Evolutionary conservation across 2,888 invertebrate genomes (phyloP), one percentile per base, ranked within the genome.

Genomic region (Napeogenes sylphis): DNA sequence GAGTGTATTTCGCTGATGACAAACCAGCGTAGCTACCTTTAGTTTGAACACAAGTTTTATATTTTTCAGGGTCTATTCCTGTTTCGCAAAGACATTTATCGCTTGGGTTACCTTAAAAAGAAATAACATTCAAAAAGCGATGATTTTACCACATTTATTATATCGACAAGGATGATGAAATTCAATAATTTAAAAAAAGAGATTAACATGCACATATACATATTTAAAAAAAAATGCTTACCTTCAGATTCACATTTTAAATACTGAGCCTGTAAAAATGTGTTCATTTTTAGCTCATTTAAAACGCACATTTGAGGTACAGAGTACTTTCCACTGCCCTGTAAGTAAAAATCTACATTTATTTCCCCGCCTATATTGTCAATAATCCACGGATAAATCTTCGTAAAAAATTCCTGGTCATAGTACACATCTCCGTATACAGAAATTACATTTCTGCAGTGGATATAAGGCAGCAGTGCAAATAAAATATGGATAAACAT

Each of bases 291-390:
- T 63, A 83, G 35, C 3, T 78, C 73, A 0, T 66, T 55, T 51
- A 83, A 60, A 0, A 73, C 82, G 61, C 83, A 83, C 79, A 81
- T 80, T n/a, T 82, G 83, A 0, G 82, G 80, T 0, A 83, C 76
- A 0, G 79, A 72, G 53, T 83, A 82, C 54, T 75, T 73, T 0
- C 83, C 83, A 14, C 81, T 83, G 0, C 83, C 83, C 45, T 77
- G 60, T 54, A 82, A 64, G 13, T 73, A 73, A 62, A 74, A 84
- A 3, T 82, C 77, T 2, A 81, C 76, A 0, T 55, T 61, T 0
- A 83, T 66, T 2, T 81, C 78, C 0, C 82, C 83, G 0, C 83
- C 83, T 30, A 83, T 80, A 33, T 84, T 82, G 32, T 83, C 82
- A 33, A 78, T 69, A 0, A 84, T 74, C 82, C 81, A 84, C 0